Evolutionary conservation across 2,888 invertebrate genomes (phyloP).

Genomic region (Lucinisca nassula): DNA sequence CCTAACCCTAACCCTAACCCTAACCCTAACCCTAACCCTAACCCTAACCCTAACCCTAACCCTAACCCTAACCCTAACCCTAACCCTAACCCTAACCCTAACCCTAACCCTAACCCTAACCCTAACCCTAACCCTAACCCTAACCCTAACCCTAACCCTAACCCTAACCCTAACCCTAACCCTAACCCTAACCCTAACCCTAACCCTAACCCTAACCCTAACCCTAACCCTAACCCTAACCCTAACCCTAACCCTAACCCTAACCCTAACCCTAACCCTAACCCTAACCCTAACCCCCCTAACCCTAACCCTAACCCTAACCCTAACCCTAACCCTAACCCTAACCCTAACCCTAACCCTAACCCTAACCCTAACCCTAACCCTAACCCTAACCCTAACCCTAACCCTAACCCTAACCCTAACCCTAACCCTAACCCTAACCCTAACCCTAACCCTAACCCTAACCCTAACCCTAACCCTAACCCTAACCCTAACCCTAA

Average conservation of each 20-base stretch:
- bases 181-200: slow-evolving; percentile 43
- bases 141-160: slow-evolving; percentile 56
- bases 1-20: slow-evolving; percentile 48
- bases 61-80: slow-evolving; percentile 44
- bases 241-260: slow-evolving; percentile 57
- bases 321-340: slow-evolving; percentile 50
- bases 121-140: slow-evolving; percentile 57
- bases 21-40: slow-evolving; percentile 45
- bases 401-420: slow-evolving; percentile 46
- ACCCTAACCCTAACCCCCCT: slow-evolving; percentile 56
- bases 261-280: slow-evolving; percentile 54
- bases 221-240: slow-evolving; percentile 56
- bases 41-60: slow-evolving; percentile 51
- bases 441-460: slow-evolving; percentile 46
- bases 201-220: slow-evolving; percentile 61
- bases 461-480: slow-evolving; percentile 60
- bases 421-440: slow-evolving; percentile 42
- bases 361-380: slow-evolving; percentile 59
- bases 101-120: slow-evolving; percentile 34
- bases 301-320: slow-evolving; percentile 63
- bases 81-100: slow-evolving; percentile 54
- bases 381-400: slow-evolving; percentile 65
- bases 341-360: slow-evolving; percentile 41
- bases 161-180: slow-evolving; percentile 54
- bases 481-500: slow-evolving; percentile 39